Conservation (phyloP, 2,888 invertebrate genomes). For the Hartigia nigra region DNA sequence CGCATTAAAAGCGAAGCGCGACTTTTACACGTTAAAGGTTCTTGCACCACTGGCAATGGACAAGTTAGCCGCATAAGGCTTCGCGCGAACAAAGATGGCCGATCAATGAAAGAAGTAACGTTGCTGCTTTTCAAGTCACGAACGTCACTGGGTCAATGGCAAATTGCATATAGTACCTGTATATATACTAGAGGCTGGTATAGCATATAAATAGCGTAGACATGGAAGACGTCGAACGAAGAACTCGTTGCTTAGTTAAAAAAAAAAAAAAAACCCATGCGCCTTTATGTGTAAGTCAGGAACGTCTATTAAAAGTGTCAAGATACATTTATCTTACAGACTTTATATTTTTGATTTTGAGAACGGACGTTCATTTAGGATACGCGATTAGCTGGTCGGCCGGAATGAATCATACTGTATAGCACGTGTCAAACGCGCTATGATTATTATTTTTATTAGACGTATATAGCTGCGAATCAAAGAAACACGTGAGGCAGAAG, state of each 20-base stretch:
- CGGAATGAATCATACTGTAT: no score
- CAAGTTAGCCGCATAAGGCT: not conserved
- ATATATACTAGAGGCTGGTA: not conserved
- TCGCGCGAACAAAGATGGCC: not conserved
- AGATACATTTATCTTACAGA: no score
- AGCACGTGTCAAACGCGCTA: not conserved
- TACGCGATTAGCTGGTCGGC: no score
- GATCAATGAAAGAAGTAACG: constrained; percentile 4
- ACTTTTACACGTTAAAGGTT: not conserved
- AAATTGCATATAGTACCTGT: constrained; percentile 10
- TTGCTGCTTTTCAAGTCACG: constrained; percentile 4
- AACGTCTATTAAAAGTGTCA: no score
- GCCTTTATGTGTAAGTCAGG: no score
- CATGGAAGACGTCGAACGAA: not conserved
- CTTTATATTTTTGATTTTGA: no score
- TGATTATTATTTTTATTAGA: not conserved
- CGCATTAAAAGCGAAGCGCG: not conserved
- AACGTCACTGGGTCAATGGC: constrained; percentile 33
- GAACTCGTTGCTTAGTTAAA: no score
- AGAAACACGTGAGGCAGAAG: not conserved
- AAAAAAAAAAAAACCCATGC: no score
- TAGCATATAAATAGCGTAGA: constrained; percentile 1
- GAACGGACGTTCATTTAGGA: no score
- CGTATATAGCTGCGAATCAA: not conserved
- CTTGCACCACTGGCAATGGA: not conserved